These are phyloP conservation scores for Neotoxoptera formosana DNA, from an alignment of 1,140 invertebrate species.

Conservation along the genomic window DNA sequence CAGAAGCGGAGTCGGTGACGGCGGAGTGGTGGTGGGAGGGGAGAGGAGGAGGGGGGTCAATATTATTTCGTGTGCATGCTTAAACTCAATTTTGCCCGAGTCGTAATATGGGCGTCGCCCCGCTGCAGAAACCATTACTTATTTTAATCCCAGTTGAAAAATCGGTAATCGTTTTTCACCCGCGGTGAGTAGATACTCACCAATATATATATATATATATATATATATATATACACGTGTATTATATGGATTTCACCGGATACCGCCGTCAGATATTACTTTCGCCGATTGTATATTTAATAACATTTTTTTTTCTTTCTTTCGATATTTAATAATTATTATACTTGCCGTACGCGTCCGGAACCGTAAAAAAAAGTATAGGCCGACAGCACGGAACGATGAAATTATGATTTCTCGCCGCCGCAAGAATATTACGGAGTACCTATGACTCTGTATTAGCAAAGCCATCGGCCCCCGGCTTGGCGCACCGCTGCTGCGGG, in stretches of 20 bases:
- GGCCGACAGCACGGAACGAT: background rate
- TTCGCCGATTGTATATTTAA: background rate
- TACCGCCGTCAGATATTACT: slow-evolving; percentile 36
- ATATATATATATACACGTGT: background rate
- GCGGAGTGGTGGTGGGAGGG: too few species aligned
- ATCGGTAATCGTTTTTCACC: slow-evolving; percentile 57
- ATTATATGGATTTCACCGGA: slow-evolving; percentile 17
- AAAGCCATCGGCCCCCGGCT: background rate
- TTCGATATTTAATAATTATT: slow-evolving; percentile 8
- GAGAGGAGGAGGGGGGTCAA: background rate
- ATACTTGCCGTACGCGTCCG: background rate
- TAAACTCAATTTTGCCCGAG: slow-evolving; percentile 43
- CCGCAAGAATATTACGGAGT: background rate
- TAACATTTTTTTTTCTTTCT: background rate
- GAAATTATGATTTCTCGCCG: background rate
- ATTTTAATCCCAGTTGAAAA: slow-evolving; percentile 57
- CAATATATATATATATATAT: too few species aligned
- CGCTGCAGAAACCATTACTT: slow-evolving; percentile 45
- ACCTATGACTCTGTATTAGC: background rate
- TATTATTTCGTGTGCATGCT: slow-evolving; percentile 55
- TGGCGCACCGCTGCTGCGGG: background rate
- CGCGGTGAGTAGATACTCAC: background rate
- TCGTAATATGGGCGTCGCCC: slow-evolving; percentile 49
- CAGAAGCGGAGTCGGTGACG: background rate
- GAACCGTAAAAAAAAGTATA: background rate